A percentile compares a stretch with the other conserved stretches of the same genome.
Evolutionary conservation across 2,888 invertebrate genomes (phyloP).

Genomic region (Piscicola geometra): DNA sequence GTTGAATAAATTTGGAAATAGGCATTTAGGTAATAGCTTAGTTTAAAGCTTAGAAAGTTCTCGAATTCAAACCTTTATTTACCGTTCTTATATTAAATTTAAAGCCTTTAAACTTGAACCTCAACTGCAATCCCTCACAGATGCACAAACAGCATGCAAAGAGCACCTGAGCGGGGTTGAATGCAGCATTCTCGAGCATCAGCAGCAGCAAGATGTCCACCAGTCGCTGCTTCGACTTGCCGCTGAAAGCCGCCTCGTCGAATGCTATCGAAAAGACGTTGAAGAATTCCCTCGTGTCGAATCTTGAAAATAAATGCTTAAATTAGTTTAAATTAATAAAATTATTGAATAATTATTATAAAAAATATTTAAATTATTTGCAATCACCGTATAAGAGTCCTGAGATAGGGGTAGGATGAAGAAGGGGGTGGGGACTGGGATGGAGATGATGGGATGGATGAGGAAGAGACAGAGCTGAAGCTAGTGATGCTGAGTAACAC

Average conservation of each 20-base stretch:
- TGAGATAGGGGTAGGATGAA: constrained; percentile 18
- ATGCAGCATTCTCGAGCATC: constrained; percentile 65
- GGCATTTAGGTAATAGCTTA: neutral
- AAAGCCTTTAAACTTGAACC: no score
- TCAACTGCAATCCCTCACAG: no score
- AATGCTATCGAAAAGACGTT: constrained; percentile 80
- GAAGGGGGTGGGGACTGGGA: neutral
- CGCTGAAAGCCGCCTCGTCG: constrained; percentile 72
- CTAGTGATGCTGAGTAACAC: constrained; percentile 57
- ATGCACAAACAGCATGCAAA: no score
- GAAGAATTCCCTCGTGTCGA: constrained; percentile 77
- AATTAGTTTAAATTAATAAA: neutral
- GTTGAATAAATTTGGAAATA: neutral
- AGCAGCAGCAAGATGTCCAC: constrained; percentile 74
- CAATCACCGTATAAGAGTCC: constrained; percentile 14
- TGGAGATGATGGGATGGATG: constrained; percentile 38
- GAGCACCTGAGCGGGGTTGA: constrained; percentile 53
- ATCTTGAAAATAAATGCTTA: constrained; percentile 56
- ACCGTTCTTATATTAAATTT: no score
- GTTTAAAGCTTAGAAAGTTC: neutral
- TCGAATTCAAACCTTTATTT: neutral
- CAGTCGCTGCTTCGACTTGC: constrained; percentile 66
- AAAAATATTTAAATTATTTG: neutral
- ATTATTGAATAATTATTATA: neutral
- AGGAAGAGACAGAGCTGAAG: constrained; percentile 29